These are phyloP conservation scores for Manis javanica DNA, from an alignment of 2,797 vertebrate genomes.

Conservation along the genomic window DNA sequence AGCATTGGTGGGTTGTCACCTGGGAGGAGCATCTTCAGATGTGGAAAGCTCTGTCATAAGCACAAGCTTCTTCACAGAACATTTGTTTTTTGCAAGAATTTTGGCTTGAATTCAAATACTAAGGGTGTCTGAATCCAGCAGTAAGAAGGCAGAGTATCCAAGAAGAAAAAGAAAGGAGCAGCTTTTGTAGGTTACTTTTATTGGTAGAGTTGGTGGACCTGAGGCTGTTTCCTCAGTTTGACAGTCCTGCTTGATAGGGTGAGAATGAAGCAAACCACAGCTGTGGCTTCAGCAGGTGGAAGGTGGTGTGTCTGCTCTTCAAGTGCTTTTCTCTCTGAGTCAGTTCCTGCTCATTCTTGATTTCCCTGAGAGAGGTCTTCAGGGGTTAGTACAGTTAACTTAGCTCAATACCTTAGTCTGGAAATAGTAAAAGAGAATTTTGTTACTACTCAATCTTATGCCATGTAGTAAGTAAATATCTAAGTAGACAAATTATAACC, in stretches of 20 bases:
- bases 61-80: conserved; percentile 60
- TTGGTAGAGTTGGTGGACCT: conserved; percentile 60
- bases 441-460: conserved; percentile 65
- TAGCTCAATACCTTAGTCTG: conserved; percentile 58
- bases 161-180: neutral
- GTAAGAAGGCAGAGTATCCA: conserved; percentile 71
- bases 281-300: conserved; percentile 41
- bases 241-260: conserved; percentile 69
- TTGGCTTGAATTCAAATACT: conserved; percentile 61
- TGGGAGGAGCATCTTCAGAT: conserved; percentile 32
- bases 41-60: conserved; percentile 59
- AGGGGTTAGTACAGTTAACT: conserved; percentile 64
- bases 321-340: conserved; percentile 77
- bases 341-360: conserved; percentile 67
- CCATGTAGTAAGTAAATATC: conserved; percentile 35
- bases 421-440: conserved; percentile 64
- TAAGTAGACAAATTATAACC: conserved; percentile 35
- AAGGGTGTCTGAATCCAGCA: conserved; percentile 60
- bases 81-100: conserved; percentile 72
- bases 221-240: conserved; percentile 66
- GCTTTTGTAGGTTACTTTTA: conserved; percentile 23
- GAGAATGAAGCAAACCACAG: conserved; percentile 74
- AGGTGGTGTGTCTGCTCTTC: conserved; percentile 66
- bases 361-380: conserved; percentile 71
- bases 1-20: neutral